Evolutionary conservation across 2,888 invertebrate species (phyloP).

Genomic region (Carterocephalus palaemon): DNA sequence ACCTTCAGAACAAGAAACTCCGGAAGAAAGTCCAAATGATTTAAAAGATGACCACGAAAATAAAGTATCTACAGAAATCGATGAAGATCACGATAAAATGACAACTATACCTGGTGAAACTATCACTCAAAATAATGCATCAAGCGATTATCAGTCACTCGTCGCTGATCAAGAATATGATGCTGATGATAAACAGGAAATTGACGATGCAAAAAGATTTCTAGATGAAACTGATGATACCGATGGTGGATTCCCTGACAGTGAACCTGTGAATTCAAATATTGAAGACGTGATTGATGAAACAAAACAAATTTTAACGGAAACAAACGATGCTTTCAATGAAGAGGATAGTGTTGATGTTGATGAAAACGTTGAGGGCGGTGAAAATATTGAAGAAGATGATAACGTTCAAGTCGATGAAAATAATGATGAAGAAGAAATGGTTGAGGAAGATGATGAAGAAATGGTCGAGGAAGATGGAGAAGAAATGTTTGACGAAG

Average conservation of each 20-base stretch:
- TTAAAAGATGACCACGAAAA: slow-evolving; percentile 16
- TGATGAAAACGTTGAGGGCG: slow-evolving; percentile 19
- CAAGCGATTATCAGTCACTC: too few relatives aligned
- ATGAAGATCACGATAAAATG: too few relatives aligned
- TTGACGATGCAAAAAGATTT: slow-evolving; percentile 26
- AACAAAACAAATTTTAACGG: slow-evolving; percentile 33
- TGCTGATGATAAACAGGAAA: slow-evolving; percentile 10
- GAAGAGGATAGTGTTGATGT: slow-evolving; percentile 22
- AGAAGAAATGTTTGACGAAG: slow-evolving; percentile 1
- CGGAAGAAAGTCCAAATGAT: slow-evolving; percentile 19
- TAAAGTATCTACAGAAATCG: slow-evolving; percentile 1
- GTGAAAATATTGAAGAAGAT: slow-evolving; percentile 19
- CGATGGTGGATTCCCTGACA: slow-evolving; percentile 21
- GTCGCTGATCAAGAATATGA: too few relatives aligned
- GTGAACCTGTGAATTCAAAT: slow-evolving; percentile 10
- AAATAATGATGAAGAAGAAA: neutral
- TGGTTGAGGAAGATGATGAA: too few relatives aligned
- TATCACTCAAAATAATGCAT: too few relatives aligned
- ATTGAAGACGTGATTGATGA: slow-evolving; percentile 39
- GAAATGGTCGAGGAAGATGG: slow-evolving; percentile 7
- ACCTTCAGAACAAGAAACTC: neutral
- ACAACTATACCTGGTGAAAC: too few relatives aligned
- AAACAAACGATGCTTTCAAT: slow-evolving; percentile 31
- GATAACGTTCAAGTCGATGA: neutral
- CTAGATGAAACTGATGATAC: slow-evolving; percentile 25